A percentile compares a stretch with the other conserved stretches of the same genome.
phyloP scores from a whole-genome alignment of 2,113 vertebrate genomes.

The Ornithorhynchus anatinus region DNA sequence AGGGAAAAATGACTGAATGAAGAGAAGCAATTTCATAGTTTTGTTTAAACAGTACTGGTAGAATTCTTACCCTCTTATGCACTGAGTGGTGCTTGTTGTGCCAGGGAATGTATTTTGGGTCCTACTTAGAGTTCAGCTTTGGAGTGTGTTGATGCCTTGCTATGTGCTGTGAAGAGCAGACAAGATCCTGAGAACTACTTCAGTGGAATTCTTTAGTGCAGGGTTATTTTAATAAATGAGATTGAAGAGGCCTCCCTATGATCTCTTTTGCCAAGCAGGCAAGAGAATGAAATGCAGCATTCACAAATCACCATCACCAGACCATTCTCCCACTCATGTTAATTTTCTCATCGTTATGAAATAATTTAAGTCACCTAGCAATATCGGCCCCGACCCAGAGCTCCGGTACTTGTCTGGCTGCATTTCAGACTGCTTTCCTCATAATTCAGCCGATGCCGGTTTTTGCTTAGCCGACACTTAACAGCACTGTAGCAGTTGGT shows the following conservation, averaged over 20 bases:
- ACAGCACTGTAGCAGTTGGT: accelerated
- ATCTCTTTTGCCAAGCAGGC: background rate
- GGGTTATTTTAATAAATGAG: background rate
- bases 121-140: too few species aligned
- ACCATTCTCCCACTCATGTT: background rate
- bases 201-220: background rate
- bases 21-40: background rate
- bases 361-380: accelerated
- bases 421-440: background rate
- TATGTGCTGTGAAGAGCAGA: too few species aligned
- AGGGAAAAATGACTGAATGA: background rate
- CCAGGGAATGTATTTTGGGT: too few species aligned
- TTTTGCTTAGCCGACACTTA: background rate
- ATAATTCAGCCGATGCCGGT: background rate
- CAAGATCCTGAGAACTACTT: background rate
- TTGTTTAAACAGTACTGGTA: background rate
- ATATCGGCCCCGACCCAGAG: background rate
- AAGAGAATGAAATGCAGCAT: background rate
- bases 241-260: background rate
- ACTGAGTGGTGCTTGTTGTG: too few species aligned
- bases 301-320: background rate
- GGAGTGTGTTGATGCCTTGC: too few species aligned
- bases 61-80: too few species aligned
- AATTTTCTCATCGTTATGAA: too few species aligned
- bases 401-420: background rate